These are phyloP conservation scores for Trichopria drosophilae DNA, from an alignment of 2,888 invertebrate species.

Conservation along the genomic window DNA sequence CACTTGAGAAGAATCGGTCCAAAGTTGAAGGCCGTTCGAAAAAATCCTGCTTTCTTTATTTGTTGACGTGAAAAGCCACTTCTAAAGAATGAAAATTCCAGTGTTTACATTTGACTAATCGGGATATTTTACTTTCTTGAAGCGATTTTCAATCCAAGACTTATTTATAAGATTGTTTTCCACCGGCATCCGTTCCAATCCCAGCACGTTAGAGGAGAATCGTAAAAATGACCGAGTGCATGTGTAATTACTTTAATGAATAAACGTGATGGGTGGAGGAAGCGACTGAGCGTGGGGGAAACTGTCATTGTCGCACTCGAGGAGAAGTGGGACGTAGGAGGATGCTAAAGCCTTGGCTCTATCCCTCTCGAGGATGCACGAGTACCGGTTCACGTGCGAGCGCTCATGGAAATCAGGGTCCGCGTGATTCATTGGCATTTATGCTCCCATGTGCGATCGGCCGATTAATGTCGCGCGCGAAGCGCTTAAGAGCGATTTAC, in stretches of 20 bases:
- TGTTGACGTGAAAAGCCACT: too few species aligned
- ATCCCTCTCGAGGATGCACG: constrained; percentile 32
- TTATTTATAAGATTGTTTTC: too few species aligned
- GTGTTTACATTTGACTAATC: too few species aligned
- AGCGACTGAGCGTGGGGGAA: too few species aligned
- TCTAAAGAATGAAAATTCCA: too few species aligned
- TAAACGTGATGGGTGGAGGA: too few species aligned
- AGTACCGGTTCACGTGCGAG: constrained; percentile 30
- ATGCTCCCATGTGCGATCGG: constrained; percentile 35
- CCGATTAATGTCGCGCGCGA: constrained; percentile 30
- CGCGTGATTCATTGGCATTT: constrained; percentile 36
- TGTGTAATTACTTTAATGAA: too few species aligned
- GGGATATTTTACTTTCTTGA: too few species aligned
- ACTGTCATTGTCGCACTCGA: background rate
- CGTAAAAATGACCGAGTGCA: constrained; percentile 28
- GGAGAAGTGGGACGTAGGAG: constrained; percentile 34
- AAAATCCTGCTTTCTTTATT: too few species aligned
- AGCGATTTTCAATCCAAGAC: too few species aligned
- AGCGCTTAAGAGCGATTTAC: constrained; percentile 7
- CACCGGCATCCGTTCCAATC: constrained; percentile 8
- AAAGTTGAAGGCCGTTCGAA: too few species aligned
- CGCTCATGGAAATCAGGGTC: constrained; percentile 34
- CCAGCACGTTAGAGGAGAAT: constrained; percentile 29
- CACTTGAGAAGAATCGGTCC: too few species aligned
- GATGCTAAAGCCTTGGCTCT: constrained; percentile 47